A percentile compares a stretch with the other conserved stretches of the same genome.
phyloP scores from a whole-genome alignment of 2,888 invertebrate genomes.

The Oasisia sp. region DNA sequence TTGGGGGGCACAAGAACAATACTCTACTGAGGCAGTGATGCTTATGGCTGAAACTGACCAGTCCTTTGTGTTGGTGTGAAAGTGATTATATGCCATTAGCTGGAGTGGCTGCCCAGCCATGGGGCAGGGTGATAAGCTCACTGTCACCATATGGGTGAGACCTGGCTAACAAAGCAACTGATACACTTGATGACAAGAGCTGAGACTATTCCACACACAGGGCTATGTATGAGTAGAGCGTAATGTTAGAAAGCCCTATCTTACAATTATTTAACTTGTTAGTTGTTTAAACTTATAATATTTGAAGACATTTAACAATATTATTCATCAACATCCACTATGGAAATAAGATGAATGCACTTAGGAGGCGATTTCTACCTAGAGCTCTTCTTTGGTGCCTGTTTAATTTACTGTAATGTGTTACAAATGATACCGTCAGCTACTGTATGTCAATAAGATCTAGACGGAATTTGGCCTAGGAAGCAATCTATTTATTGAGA shows the following conservation, averaged over 20 bases:
- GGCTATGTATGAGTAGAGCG: not conserved
- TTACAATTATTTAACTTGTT: not conserved
- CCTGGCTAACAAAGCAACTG: not conserved
- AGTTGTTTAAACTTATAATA: not conserved
- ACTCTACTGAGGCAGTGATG: not conserved
- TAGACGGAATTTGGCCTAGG: not conserved
- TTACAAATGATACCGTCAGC: too few species aligned
- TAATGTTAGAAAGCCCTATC: not conserved
- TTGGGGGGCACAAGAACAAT: not conserved
- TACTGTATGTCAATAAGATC: not conserved
- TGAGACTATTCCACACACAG: not conserved
- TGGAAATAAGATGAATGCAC: too few species aligned
- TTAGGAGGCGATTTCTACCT: too few species aligned
- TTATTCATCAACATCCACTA: not conserved
- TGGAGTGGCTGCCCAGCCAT: not conserved
- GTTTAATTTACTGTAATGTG: too few species aligned
- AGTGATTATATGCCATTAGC: not conserved
- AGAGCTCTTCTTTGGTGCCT: too few species aligned
- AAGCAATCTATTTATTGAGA: not conserved
- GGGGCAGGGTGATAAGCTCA: not conserved
- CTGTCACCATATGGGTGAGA: not conserved
- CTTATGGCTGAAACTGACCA: conserved; percentile 12
- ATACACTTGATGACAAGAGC: not conserved
- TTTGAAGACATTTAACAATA: not conserved
- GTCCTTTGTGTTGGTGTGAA: conserved; percentile 17